Evolutionary conservation across 2,888 invertebrate species (phyloP).

Genomic region (Micoletzkya japonica): DNA sequence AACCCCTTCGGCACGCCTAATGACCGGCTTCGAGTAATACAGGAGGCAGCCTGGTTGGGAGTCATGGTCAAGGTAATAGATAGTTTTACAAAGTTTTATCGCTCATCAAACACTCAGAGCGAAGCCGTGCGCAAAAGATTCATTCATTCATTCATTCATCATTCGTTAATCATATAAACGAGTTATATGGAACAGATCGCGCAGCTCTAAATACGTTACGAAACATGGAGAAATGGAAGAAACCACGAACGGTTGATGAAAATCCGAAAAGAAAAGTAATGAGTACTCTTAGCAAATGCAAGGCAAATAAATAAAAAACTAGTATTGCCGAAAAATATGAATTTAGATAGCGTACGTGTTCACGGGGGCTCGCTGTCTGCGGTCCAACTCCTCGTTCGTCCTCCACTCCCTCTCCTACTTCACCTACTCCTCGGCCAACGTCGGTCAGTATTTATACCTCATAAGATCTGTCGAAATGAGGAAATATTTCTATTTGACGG

Average conservation of each 20-base stretch:
- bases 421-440: conserved; percentile 31
- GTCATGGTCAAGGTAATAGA: conserved; percentile 47
- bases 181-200: no score
- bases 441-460: conserved; percentile 6
- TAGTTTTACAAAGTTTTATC: no score
- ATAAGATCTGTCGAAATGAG: neutral
- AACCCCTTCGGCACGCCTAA: conserved; percentile 47
- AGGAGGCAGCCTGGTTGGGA: conserved; percentile 48
- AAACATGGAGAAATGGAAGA: no score
- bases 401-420: conserved; percentile 32
- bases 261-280: no score
- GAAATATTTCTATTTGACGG: neutral
- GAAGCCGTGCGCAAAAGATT: neutral
- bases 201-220: no score
- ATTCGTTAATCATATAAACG: neutral
- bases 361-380: conserved; percentile 34
- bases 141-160: neutral
- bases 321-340: no score
- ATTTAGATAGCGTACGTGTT: conserved; percentile 32
- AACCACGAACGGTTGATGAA: neutral
- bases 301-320: no score
- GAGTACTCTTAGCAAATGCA: no score
- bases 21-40: conserved; percentile 36
- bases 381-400: conserved; percentile 30
- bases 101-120: no score